Base-by-base conservation (phyloP, 2,888 invertebrate species). In the Resseliella maxima region DNA sequence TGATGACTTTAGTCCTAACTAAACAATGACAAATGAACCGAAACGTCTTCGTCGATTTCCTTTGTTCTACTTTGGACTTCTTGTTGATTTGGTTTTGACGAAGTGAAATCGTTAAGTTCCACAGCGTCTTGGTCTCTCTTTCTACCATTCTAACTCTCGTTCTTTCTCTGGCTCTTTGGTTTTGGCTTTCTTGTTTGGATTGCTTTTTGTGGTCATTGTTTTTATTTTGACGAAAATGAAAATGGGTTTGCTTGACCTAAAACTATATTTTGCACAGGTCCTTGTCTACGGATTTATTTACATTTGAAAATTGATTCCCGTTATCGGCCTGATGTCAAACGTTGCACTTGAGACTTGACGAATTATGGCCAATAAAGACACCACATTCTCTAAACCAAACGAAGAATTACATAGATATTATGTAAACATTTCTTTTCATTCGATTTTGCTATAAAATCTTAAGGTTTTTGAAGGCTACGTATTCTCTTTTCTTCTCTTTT, bases 1-100 rank as follows among this genome's bases (percentile, higher is more conserved):
- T 72, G 72, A 72, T 72, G 72, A 72, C 72, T 72, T 72, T 72
- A 72, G 72, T 72, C 72, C 72, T 72, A 72, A 72, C 72, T 72
- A 72, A 72, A 72, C 72, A 72, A 72, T 72, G 72, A 72, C 72
- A 72, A 72, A 72, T 72, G 72, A 72, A 72, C 31, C 72, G 72
- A 72, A 72, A 72, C 72, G 59, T 59, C 59, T 59, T 59, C 24
- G 59, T 59, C 72, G 72, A 72, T 72, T 72, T 72, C 72, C 72
- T 72, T 72, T 72, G 72, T 72, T 72, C n/a, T n/a, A n/a, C n/a
- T n/a, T n/a, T n/a, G n/a, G n/a, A n/a, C n/a, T 72, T 18, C 24
- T 24, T 15, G 5, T n/a, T 12, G 5, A 31, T 31, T 31, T 15
- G 72, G 72, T 72, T n/a, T n/a, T 31, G 31, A 35, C 72, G 12